These are phyloP conservation scores for Aplochiton taeniatus DNA, from an alignment of 2,797 vertebrate species.

Conservation along the genomic window DNA sequence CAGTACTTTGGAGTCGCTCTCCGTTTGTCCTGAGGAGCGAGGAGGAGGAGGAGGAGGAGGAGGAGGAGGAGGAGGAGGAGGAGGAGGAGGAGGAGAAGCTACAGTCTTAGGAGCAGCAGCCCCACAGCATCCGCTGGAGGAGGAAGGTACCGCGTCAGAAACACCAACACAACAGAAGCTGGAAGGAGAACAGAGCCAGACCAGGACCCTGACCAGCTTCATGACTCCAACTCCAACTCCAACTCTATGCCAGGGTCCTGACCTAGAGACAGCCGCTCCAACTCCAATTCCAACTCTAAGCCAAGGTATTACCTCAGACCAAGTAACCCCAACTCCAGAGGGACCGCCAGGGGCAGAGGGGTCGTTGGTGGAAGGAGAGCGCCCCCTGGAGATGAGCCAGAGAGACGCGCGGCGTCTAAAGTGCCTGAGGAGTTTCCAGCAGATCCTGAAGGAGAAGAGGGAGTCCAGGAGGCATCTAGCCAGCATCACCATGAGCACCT, in stretches of 20 bases:
- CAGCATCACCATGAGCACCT: slow-evolving; percentile 80
- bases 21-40: slow-evolving; percentile 43
- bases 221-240: too few species aligned
- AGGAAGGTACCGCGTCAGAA: too few species aligned
- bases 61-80: slow-evolving; percentile 26
- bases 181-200: too few species aligned
- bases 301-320: too few species aligned
- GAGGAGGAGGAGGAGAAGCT: slow-evolving; percentile 28
- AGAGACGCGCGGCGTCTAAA: slow-evolving; percentile 85
- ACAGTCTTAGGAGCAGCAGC: too few species aligned
- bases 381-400: slow-evolving; percentile 52
- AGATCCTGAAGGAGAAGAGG: slow-evolving; percentile 88
- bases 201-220: too few species aligned
- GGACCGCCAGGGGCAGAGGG: slow-evolving; percentile 3
- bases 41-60: slow-evolving; percentile 1
- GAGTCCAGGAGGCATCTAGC: slow-evolving; percentile 85
- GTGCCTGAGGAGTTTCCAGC: slow-evolving; percentile 91
- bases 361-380: neutral
- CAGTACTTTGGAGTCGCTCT: slow-evolving; percentile 60
- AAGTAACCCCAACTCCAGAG: too few species aligned
- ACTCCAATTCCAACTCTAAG: too few species aligned
- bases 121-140: too few species aligned
- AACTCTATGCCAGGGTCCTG: too few species aligned
- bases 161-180: too few species aligned
- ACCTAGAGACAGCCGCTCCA: too few species aligned